Percentiles rank a stretch among this genome's conserved stretches.
These are phyloP conservation scores for Cochlearius cochlearius DNA, from an alignment of 2,113 vertebrate species.

Conservation along the genomic window DNA sequence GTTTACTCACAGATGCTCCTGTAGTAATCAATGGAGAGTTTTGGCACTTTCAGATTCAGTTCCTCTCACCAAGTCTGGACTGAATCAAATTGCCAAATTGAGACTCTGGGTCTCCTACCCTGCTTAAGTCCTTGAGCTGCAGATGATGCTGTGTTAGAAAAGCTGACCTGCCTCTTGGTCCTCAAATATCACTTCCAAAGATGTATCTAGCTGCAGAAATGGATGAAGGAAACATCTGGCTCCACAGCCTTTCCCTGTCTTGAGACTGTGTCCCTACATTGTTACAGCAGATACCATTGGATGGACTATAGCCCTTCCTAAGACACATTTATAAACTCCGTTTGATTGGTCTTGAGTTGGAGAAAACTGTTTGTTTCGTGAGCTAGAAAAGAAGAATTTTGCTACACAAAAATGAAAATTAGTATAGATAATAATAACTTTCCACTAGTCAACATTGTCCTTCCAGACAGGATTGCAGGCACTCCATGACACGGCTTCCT, in stretches of 20 bases:
- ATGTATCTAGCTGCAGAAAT: background rate
- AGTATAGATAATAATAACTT: background rate
- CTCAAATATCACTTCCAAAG: background rate
- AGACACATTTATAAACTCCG: background rate
- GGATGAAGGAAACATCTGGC: background rate
- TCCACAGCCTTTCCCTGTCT: background rate
- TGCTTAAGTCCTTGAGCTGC: background rate
- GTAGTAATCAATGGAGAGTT: background rate
- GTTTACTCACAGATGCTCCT: background rate
- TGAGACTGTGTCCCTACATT: background rate
- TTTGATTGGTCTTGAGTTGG: too few species aligned
- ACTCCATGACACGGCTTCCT: background rate
- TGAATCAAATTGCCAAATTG: background rate
- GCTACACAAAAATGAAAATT: background rate
- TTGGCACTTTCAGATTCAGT: background rate
- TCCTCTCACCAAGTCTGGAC: background rate
- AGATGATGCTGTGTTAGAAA: background rate
- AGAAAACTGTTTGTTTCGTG: background rate
- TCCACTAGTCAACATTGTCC: background rate
- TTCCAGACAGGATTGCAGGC: background rate
- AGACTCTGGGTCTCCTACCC: background rate
- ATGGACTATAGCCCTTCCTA: background rate
- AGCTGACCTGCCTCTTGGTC: background rate
- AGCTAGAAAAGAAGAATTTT: background rate
- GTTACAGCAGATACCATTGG: background rate